Base-by-base conservation (phyloP, 1,140 invertebrate species). In the Laupala kohalensis region DNA sequence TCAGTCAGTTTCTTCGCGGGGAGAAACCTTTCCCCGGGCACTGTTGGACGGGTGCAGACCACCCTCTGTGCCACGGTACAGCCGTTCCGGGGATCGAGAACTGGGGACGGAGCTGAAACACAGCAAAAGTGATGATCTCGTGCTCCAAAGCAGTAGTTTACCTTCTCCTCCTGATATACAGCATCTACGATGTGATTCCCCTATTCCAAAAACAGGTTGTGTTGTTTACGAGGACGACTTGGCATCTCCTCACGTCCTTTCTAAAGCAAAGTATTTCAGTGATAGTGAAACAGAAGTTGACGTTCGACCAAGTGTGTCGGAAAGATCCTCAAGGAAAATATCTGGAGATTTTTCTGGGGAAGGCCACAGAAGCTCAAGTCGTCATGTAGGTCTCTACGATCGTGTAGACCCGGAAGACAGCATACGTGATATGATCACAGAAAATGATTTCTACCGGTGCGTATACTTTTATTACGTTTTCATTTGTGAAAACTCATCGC, bases 391-490 rank as follows among this genome's bases (percentile, higher is more conserved):
- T 3, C 66, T 78, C 13, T 76, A 77, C 69, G 85, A 87, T 76
- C 77, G 81, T 66, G 79, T 87, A 73, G 86, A 87, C 77, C 86
- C 86, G 15, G 86, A 87, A 75, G 85, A 87, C 76, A 87, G 85
- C 73, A 87, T 88, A 71, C 78, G 85, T 30, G 86, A 87, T 75
- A 87, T 88, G 74, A 83, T 88, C 64, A 85, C 84, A 4, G 86
- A 87, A 74, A 87, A 88, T 77, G 86, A 88, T 78, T 82, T 88
- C 72, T 87, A 86, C 77, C 85, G 84, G 86, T 87, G 73, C 74
- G 78, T 75, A 9, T 67, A 9, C 19, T 63, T 27, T 69, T 5
- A 63, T 53, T 64, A 13, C 12, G 25, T 26, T 0, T 53, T 69
- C 28, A 30, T 69, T 5, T 37, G 5, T 62, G 12, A 4, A 2